Evolutionary conservation across 2,888 invertebrate species (phyloP), one percentile per base, ranked within the genome.

Genomic region (Psylliodes chrysocephalus): DNA sequence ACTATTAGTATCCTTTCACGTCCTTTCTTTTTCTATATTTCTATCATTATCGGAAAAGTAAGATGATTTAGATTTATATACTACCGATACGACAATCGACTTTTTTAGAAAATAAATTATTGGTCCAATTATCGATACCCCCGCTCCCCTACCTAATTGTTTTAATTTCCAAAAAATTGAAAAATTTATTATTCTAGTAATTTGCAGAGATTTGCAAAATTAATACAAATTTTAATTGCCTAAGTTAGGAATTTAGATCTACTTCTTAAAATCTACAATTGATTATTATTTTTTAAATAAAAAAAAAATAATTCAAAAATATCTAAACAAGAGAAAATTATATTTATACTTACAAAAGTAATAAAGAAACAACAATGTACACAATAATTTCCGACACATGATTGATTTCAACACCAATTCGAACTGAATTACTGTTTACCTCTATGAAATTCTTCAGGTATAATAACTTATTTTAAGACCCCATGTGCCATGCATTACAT

Each of bases 381-480:
- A 40, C 19, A 46, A n/a, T 10, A 40, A n/a, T 56, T 35, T 22
- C 22, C 25, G 12, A n/a, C 47, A 51, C 66, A 66, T 66, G n/a
- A 28, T 63, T 22, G 7, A 53, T 60, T 12, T 46, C 15, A 12
- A 47, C 28, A 57, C 28, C 33, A 28, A 25, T 49, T 28, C 18
- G 3, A 6, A 30, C 25, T 40, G 55, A 60, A 38, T 60, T 46
- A 51, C 60, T 52, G 60, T 54, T 63, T 55, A 63, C 54, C 19
- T 51, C 54, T 47, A 55, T 63, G 52, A 57, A 66, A 52, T 63
- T 66, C 60, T 60, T 63, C 28, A 42, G 44, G 52, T 42, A 46
- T 54, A 66, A 66, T 63, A 51, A 57, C 44, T 60, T 52, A 60
- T 63, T 63, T 59, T 56, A 56, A 64, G 38, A 64, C 60, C 57